Evolutionary conservation across 1,140 invertebrate species (phyloP).

Genomic region (Hycleus phaleratus): DNA sequence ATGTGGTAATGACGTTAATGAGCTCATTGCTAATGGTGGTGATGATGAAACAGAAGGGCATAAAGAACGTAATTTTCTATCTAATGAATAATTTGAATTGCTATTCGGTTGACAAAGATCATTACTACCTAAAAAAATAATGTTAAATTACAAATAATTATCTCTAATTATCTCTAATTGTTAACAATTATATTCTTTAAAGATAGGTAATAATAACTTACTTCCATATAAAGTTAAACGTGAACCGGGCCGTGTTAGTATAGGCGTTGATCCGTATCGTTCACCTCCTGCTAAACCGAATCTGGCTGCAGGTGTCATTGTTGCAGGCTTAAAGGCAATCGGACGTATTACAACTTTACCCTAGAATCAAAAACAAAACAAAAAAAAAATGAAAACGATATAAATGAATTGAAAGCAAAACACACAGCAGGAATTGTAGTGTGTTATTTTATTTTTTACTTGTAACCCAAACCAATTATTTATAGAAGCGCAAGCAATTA

Average conservation of each 20-base stretch:
- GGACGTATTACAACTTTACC: slow-evolving; percentile 64
- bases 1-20: slow-evolving; percentile 46
- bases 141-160: background rate
- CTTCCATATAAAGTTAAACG: slow-evolving; percentile 57
- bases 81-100: slow-evolving; percentile 43
- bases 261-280: slow-evolving; percentile 58
- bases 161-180: background rate
- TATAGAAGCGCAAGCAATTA: no score
- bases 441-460: no score
- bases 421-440: no score
- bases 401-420: background rate
- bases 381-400: background rate
- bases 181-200: background rate
- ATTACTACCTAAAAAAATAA: slow-evolving; percentile 46
- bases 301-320: slow-evolving; percentile 45
- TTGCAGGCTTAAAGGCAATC: slow-evolving; percentile 65
- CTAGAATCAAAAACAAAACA: slow-evolving; percentile 41
- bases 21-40: slow-evolving; percentile 46
- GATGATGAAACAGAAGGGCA: slow-evolving; percentile 44
- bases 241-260: slow-evolving; percentile 52
- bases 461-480: no score
- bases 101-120: slow-evolving; percentile 45
- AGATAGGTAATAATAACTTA: slow-evolving; percentile 42
- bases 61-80: slow-evolving; percentile 45
- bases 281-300: slow-evolving; percentile 47